Evolutionary conservation across 2,113 vertebrate species (phyloP).

Genomic region (Camelus dromedarius): DNA sequence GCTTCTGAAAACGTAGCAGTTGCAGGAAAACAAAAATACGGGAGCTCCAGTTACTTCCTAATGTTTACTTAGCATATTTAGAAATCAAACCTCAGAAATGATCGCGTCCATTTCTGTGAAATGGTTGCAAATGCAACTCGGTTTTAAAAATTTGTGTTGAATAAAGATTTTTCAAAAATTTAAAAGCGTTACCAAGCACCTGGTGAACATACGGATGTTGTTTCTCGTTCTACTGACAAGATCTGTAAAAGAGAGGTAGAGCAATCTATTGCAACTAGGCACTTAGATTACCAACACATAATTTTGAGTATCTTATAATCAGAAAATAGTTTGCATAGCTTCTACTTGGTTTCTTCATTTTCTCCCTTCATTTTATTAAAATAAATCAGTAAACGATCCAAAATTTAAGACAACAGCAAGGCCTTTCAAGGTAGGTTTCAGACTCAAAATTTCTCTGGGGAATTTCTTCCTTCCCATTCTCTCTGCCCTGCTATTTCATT

Average conservation of each 20-base stretch:
- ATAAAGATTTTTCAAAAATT: background rate
- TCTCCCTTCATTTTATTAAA: background rate
- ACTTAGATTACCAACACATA: background rate
- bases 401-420: slow-evolving; percentile 9
- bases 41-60: background rate
- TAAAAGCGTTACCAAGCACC: background rate
- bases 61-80: no score
- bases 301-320: background rate
- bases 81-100: background rate
- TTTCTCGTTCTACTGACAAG: background rate
- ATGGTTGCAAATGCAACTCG: background rate
- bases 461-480: slow-evolving; percentile 16
- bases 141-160: background rate
- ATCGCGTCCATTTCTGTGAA: background rate
- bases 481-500: background rate
- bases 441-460: background rate
- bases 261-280: background rate
- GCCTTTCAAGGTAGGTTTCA: background rate
- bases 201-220: background rate
- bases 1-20: background rate
- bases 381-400: background rate
- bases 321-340: background rate
- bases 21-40: background rate
- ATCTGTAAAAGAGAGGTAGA: background rate
- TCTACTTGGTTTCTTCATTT: background rate